Conservation (phyloP, 1,140 invertebrate species). For the Pachyrhynchus sulphureomaculatus region DNA sequence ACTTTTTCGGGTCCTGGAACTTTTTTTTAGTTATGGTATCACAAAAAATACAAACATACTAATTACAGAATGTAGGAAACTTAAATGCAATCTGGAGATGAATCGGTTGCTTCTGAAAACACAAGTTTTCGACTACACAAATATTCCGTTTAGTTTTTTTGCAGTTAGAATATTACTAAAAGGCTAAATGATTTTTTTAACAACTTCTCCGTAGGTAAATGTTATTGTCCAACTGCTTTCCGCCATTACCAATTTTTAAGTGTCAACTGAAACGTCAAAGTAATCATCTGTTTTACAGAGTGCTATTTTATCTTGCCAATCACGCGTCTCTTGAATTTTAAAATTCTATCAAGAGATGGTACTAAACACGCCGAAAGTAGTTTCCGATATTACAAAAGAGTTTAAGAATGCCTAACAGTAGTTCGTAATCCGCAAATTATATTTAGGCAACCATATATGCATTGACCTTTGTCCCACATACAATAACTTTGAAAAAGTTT, state of each 20-base stretch:
- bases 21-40: constrained; percentile 32
- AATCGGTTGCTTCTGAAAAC: constrained; percentile 17
- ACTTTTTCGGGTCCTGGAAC: constrained; percentile 26
- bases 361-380: no score
- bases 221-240: constrained; percentile 50
- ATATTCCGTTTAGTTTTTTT: constrained; percentile 4
- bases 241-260: constrained; percentile 47
- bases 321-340: no score
- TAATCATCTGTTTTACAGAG: constrained; percentile 2
- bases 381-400: no score
- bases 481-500: no score
- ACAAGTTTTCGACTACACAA: constrained; percentile 12
- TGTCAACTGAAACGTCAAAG: constrained; percentile 26
- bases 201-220: constrained; percentile 38
- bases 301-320: no score
- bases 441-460: no score
- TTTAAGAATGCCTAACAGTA: no score
- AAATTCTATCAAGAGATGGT: no score
- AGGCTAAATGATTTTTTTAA: constrained; percentile 38
- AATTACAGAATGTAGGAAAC: constrained; percentile 35
- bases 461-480: no score
- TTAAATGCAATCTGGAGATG: constrained; percentile 39
- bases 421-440: no score
- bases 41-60: constrained; percentile 48
- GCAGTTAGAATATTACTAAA: constrained; percentile 11